Percentiles rank a stretch among this genome's conserved stretches.
Evolutionary conservation across 2,888 invertebrate species (phyloP).

Genomic region (Sinotaia quadrata): DNA sequence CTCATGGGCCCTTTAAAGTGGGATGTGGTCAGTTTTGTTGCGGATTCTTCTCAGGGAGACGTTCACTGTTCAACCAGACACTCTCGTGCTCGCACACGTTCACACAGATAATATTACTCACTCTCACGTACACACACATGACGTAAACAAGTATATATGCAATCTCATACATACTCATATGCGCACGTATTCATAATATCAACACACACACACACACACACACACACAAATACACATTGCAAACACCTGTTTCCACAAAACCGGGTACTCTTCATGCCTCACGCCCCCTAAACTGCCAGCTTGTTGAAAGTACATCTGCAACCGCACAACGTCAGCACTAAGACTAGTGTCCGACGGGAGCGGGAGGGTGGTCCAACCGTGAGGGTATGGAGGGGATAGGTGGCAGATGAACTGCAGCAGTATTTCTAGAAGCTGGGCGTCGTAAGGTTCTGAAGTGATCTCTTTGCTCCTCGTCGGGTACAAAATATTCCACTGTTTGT

Average conservation of each 20-base stretch:
- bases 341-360: conserved; percentile 56
- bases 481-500: conserved; percentile 54
- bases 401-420: conserved; percentile 65
- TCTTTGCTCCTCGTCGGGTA: conserved; percentile 51
- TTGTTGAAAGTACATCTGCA: conserved; percentile 51
- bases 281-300: conserved; percentile 29
- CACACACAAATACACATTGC: neutral
- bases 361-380: conserved; percentile 63
- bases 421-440: conserved; percentile 52
- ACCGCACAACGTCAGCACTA: conserved; percentile 62
- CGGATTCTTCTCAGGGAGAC: too few relatives aligned
- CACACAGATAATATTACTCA: neutral
- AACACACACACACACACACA: conserved; percentile 6
- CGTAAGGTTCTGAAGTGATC: conserved; percentile 52
- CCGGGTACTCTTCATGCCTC: conserved; percentile 37
- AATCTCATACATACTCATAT: neutral
- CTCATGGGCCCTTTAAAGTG: too few relatives aligned
- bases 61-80: neutral
- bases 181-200: neutral
- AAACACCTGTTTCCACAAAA: conserved; percentile 34
- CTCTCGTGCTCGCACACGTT: neutral
- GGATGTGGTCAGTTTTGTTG: too few relatives aligned
- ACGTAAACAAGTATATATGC: neutral
- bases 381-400: conserved; percentile 65
- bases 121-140: neutral